Base-by-base conservation (phyloP, 2,113 vertebrate genomes). In the Tamias sibiricus region DNA sequence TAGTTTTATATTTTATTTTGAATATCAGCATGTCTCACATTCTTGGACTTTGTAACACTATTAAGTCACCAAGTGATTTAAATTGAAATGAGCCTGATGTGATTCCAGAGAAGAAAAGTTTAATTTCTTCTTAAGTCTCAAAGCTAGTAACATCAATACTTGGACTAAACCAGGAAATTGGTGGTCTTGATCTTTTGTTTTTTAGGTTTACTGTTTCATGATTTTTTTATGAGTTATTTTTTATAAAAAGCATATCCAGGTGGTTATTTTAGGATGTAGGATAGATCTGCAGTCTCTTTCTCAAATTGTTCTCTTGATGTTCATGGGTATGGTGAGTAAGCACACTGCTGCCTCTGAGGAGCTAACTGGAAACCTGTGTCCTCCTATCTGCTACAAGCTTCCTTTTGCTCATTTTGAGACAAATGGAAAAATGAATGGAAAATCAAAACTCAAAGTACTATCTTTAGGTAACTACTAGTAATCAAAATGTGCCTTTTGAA, bases 401-500 rank as follows among this genome's bases (percentile, higher is more conserved):
- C 22, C 24, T 0, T 57, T 37, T 24, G 68, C 74, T 40, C 17
- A 1, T 13, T 20, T 2, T 13, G 84, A 62, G 77, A 44, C 54
- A 35, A 62, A 32, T 77, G 93, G 90, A 74, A 87, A 54, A 40
- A 28, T 75, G 83, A 92, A 86, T 93, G 79, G 82, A 97, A 87
- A 37, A 81, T 66, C 90, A 95, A 44, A 59, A 91, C 22, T 76
- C 30, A 77, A 28, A 71, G 81, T 96, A 40, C 49, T 79, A 3
- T 85, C 87, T 93, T 22, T 54, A 37, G 40, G 42, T 92, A 81
- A 81, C 90, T 90, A 22, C 79, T 91, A 44, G 77, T 91, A n/a
- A 89, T 94, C 95, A 69, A 88, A 42, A 76, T 72, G 77, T 96
- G 96, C 98, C 95, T 96, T 97, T 90, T 82, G 64, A 95, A 40